Conservation (phyloP, 2,113 vertebrate genomes). For the Elephantulus edwardii region DNA sequence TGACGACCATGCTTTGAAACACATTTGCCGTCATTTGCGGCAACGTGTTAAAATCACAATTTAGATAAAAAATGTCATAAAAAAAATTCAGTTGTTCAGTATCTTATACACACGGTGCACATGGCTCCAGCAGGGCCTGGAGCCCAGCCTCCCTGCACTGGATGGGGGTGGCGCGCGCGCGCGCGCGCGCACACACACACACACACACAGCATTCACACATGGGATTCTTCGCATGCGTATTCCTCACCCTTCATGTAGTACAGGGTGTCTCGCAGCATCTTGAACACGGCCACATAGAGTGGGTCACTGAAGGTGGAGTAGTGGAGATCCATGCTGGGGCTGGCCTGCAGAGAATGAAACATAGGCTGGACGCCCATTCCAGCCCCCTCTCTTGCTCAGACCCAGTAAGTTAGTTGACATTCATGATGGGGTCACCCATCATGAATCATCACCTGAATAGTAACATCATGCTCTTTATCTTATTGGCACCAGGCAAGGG, state of each 20-base stretch:
- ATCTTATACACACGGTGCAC: too few relatives aligned
- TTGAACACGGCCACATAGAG: slow-evolving; percentile 97
- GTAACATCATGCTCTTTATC: not conserved
- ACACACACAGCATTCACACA: not conserved
- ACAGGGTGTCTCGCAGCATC: slow-evolving; percentile 96
- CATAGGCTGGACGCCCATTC: not conserved
- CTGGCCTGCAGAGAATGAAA: slow-evolving; percentile 82
- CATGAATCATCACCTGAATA: not conserved
- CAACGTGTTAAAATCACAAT: too few relatives aligned
- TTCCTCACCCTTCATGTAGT: slow-evolving; percentile 92
- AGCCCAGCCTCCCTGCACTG: not conserved
- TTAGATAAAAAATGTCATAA: too few relatives aligned
- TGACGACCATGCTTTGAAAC: too few relatives aligned
- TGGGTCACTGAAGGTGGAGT: slow-evolving; percentile 93
- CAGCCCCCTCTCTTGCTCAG: not conserved
- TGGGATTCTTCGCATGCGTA: not conserved
- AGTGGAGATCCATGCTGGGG: slow-evolving; percentile 87
- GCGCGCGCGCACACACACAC: too few relatives aligned
- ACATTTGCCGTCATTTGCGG: too few relatives aligned
- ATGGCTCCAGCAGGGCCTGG: not conserved
- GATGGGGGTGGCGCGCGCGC: fast-evolving
- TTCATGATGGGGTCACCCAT: not conserved
- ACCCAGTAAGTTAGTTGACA: not conserved
- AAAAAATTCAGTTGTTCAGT: too few relatives aligned
- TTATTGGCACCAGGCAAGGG: not conserved